A percentile compares a stretch with the other conserved stretches of the same genome.
Evolutionary conservation across 92 coral and sea anemone species (phyloP).

Genomic region (Siderastrea siderea): DNA sequence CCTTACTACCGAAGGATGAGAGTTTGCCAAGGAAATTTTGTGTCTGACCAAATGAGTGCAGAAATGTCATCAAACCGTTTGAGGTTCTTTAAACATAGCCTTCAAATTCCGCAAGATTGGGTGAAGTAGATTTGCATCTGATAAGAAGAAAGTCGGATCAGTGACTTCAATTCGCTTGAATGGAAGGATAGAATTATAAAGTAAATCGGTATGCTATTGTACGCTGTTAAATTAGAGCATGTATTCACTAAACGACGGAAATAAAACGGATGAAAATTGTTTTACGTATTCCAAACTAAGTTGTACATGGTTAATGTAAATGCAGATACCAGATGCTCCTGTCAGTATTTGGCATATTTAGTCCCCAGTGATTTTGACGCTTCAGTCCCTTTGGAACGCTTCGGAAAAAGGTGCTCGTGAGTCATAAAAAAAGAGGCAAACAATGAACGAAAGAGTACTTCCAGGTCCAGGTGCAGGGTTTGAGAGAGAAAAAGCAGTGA

Average conservation of each 20-base stretch:
- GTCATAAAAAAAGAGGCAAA: neutral
- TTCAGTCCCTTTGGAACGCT: slow-evolving; percentile 25
- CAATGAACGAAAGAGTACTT: slow-evolving; percentile 12
- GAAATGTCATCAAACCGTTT: slow-evolving; percentile 21
- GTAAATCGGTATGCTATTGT: neutral
- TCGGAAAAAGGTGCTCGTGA: neutral
- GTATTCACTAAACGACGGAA: slow-evolving; percentile 21
- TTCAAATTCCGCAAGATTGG: slow-evolving; percentile 33
- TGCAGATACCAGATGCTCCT: slow-evolving; percentile 49
- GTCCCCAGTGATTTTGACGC: slow-evolving; percentile 8
- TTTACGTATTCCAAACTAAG: slow-evolving; percentile 4
- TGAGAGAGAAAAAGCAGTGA: neutral
- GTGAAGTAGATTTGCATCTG: slow-evolving; percentile 37
- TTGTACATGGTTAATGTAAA: slow-evolving; percentile 12
- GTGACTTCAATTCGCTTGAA: slow-evolving; percentile 9
- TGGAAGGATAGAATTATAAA: neutral
- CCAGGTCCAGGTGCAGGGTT: neutral
- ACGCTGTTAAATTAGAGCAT: neutral
- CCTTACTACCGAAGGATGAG: neutral
- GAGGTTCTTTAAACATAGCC: slow-evolving; percentile 22
- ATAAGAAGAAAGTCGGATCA: slow-evolving; percentile 30
- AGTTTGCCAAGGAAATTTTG: neutral
- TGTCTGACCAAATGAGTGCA: neutral
- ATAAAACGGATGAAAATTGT: slow-evolving; percentile 12
- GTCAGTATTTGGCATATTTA: slow-evolving; percentile 33